A percentile compares a stretch with the other conserved stretches of the same genome.
phyloP scores from a whole-genome alignment of 2,113 vertebrate genomes.

The Poecilia latipinna region DNA sequence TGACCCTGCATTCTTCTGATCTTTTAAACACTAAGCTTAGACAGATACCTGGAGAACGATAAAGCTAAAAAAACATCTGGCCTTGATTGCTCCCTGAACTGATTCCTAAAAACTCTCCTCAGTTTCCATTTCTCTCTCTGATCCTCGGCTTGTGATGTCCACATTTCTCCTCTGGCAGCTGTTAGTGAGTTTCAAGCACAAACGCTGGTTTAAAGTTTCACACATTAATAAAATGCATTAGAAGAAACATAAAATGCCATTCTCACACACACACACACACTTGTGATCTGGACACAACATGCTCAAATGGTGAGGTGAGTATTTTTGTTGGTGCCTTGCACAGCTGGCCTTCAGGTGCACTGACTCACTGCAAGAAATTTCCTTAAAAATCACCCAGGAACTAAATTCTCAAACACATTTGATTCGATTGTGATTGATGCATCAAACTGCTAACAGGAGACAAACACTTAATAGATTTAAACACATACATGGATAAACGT shows the following conservation, averaged over 20 bases:
- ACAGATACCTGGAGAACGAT: background rate
- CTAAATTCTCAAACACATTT: conserved; percentile 24
- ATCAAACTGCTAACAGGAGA: background rate
- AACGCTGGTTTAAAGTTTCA: conserved; percentile 90
- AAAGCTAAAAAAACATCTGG: background rate
- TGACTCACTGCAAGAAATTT: conserved; percentile 30
- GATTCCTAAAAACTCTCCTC: conserved; percentile 1
- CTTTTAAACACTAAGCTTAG: background rate
- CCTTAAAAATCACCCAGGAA: background rate
- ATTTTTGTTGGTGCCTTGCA: conserved; percentile 50
- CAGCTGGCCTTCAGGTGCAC: conserved; percentile 77
- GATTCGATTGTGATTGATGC: conserved; percentile 7
- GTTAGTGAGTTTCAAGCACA: conserved; percentile 99
- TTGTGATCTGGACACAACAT: conserved; percentile 85
- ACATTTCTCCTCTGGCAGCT: conserved; percentile 77
- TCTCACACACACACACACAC: conserved; percentile 51
- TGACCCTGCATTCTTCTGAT: conserved; percentile 13
- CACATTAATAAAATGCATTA: conserved; percentile 81
- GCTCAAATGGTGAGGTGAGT: conserved; percentile 80
- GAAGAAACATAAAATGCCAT: conserved; percentile 61
- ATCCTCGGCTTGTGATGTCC: conserved; percentile 51
- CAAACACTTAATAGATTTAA: background rate
- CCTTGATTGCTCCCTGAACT: accelerated
- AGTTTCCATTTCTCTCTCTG: conserved; percentile 42
- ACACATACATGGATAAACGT: background rate